phyloP scores from a whole-genome alignment of 2,888 invertebrate genomes.

The Calameuta filiformis region DNA sequence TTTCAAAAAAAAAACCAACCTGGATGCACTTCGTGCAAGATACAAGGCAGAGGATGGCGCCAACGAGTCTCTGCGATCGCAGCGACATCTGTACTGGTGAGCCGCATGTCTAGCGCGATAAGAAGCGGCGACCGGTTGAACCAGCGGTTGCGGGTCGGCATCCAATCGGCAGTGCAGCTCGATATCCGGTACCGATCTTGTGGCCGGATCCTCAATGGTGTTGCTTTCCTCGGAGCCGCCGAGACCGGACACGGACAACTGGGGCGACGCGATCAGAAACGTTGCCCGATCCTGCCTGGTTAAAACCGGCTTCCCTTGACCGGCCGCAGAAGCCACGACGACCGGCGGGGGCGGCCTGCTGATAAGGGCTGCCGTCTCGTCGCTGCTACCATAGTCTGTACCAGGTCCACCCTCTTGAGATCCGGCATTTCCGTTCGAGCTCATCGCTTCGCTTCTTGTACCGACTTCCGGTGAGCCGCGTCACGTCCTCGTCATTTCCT shows the following conservation, averaged over 20 bases:
- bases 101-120: constrained; percentile 20
- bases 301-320: constrained; percentile 77
- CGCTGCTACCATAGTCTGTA: constrained; percentile 71
- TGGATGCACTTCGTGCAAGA: constrained; percentile 86
- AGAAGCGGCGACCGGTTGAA: constrained; percentile 15
- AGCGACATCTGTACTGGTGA: constrained; percentile 71
- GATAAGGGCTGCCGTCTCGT: constrained; percentile 85
- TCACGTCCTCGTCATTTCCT: constrained; percentile 52
- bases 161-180: constrained; percentile 80
- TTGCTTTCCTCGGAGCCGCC: constrained; percentile 84
- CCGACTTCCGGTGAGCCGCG: constrained; percentile 23
- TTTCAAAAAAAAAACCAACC: constrained; percentile 39
- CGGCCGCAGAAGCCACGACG: constrained; percentile 44
- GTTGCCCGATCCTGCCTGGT: constrained; percentile 90
- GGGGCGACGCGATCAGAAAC: constrained; percentile 75
- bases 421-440: constrained; percentile 56
- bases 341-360: constrained; percentile 72
- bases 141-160: constrained; percentile 63
- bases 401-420: constrained; percentile 57
- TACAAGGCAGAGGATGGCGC: constrained; percentile 80
- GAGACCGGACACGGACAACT: constrained; percentile 75
- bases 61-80: constrained; percentile 85
- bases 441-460: constrained; percentile 47
- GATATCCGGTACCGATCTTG: constrained; percentile 84
- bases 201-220: constrained; percentile 76